A percentile compares a stretch with the other conserved stretches of the same genome.
These are phyloP conservation scores for Bubo blakistoni DNA, from an alignment of 2,113 vertebrate species.

Conservation along the genomic window DNA sequence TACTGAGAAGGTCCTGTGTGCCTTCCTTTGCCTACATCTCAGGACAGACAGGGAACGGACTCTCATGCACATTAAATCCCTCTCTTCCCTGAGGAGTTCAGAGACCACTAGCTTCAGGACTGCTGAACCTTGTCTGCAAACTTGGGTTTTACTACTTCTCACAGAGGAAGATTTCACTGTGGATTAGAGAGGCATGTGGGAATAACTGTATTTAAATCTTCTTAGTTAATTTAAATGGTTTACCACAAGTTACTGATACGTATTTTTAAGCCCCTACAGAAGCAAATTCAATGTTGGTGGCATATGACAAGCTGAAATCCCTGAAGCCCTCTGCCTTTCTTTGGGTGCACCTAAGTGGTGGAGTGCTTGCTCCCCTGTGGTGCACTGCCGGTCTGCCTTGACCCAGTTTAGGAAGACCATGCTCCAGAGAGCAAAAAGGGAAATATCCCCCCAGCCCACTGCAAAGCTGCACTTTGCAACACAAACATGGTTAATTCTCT, in stretches of 20 bases:
- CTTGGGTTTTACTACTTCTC: not conserved
- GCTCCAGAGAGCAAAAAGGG: not conserved
- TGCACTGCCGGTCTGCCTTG: not conserved
- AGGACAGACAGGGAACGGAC: not conserved
- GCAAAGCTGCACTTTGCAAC: not conserved
- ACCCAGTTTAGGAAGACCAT: not conserved
- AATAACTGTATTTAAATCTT: not conserved
- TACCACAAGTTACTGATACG: not conserved
- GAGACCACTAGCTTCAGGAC: not conserved
- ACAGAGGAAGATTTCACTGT: not conserved
- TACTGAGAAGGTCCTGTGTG: not conserved
- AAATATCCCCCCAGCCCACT: not conserved
- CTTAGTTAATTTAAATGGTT: not conserved
- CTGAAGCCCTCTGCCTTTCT: not conserved
- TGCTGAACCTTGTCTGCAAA: not conserved
- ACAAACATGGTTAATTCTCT: rapidly evolving
- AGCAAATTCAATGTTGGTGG: not conserved
- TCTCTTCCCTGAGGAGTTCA: not conserved
- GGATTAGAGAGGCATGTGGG: not conserved
- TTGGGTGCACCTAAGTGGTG: not conserved
- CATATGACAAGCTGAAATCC: not conserved
- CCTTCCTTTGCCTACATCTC: not conserved
- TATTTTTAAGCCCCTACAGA: not conserved
- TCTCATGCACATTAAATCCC: not conserved
- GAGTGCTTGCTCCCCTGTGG: rapidly evolving